Base-by-base conservation (phyloP, 2,888 invertebrate genomes). In the Athalia cordata region DNA sequence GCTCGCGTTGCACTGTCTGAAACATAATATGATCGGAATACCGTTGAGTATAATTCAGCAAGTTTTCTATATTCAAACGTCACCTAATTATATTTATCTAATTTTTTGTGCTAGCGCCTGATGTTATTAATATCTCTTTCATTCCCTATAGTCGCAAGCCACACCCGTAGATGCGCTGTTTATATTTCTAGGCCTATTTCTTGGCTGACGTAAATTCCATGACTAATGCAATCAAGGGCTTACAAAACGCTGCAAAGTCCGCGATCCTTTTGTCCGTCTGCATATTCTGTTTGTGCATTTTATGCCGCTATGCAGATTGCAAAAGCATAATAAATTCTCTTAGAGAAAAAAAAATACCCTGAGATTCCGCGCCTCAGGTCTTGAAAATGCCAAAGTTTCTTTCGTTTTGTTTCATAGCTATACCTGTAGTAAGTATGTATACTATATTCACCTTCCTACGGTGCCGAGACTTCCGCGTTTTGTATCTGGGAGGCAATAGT, bases 381-480 rank as follows among this genome's bases (percentile, higher is more conserved):
- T 5, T 64, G 43, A 7, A 6, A 6, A 64, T 64, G 29, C 8
- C 4, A 29, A 29, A 29, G 7, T 43, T 29, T 52, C 15, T 68
- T 68, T 50, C 43, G 9, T 8, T 4, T 68, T 68, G 29, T 29
- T 64, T 43, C 3, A 6, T 43, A 43, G 29, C 7, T 2, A 49
- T 11, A 55, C n/a, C 9, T 11, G n/a, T 55, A 55, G 55, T n/a
- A 0, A n/a, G 2, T 49, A 6, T 47, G 49, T 7, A 52, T 11
- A 5, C n/a, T 9, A 47, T 59, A 45, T 15, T 57, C 87, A 96
- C 96, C 96, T 94, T 88, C 95, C 95, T 72, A 92, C 91, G 0
- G 96, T 96, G 50, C 96, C 96, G 9, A 94, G 91, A 74, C 96
- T 95, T 11, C 96, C 96, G 4, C 94, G 92, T 65, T 93, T 93